These are phyloP conservation scores for Drosophila prolongata DNA, from an alignment of 2,888 invertebrate species.

Conservation along the genomic window DNA sequence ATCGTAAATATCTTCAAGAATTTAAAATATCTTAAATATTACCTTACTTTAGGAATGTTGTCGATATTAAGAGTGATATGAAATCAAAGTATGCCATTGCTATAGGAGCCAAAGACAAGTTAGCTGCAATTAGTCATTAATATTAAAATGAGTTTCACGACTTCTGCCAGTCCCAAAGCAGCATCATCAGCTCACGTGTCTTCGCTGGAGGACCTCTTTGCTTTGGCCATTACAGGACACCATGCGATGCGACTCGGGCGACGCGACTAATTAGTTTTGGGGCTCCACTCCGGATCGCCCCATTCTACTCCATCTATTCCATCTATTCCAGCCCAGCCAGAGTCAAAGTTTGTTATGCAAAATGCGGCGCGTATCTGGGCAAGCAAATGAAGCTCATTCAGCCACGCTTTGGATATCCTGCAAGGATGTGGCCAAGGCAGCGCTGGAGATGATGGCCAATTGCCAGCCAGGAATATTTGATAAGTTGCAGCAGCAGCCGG, in stretches of 20 bases:
- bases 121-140: constrained; percentile 69
- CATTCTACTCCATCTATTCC: constrained; percentile 18
- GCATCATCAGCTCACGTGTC: constrained; percentile 64
- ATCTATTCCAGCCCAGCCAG: constrained; percentile 6
- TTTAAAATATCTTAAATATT: no score
- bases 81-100: neutral
- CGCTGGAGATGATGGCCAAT: constrained; percentile 70
- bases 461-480: constrained; percentile 78
- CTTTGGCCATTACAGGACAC: constrained; percentile 13
- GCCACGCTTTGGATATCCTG: constrained; percentile 49
- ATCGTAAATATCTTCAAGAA: no score
- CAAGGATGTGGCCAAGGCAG: constrained; percentile 78
- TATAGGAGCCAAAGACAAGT: constrained; percentile 52
- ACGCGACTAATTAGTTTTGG: constrained; percentile 76
- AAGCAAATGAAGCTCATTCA: constrained; percentile 81
- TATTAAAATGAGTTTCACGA: constrained; percentile 69
- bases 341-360: constrained; percentile 78
- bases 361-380: constrained; percentile 64
- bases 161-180: constrained; percentile 14
- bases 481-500: constrained; percentile 62
- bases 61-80: no score
- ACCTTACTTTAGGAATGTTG: no score
- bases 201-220: constrained; percentile 36
- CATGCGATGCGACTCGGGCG: constrained; percentile 23
- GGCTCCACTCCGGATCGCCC: constrained; percentile 52